Percentiles rank a stretch among this genome's conserved stretches.
Evolutionary conservation across 2,797 vertebrate genomes (phyloP).

Genomic region (Clarias laeviceps): DNA sequence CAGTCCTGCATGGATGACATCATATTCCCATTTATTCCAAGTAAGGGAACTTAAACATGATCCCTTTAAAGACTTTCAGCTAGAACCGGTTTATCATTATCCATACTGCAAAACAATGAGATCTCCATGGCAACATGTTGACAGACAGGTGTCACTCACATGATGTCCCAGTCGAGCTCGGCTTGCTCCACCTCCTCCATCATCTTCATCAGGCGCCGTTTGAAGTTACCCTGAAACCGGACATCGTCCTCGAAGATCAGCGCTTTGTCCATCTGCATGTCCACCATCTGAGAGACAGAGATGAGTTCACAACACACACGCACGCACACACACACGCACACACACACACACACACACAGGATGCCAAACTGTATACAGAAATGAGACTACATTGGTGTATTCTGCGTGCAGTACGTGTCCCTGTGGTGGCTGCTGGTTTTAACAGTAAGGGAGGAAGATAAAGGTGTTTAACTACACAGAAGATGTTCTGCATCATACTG

Average conservation of each 20-base stretch:
- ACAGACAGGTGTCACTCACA: constrained; percentile 74
- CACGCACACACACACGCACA: constrained; percentile 5
- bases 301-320: neutral
- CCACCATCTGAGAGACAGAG: constrained; percentile 76
- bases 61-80: neutral
- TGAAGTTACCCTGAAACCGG: constrained; percentile 91
- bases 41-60: too few species aligned
- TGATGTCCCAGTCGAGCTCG: constrained; percentile 89
- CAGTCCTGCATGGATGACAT: neutral
- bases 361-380: neutral
- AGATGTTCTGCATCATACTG: too few species aligned
- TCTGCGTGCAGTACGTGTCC: too few species aligned
- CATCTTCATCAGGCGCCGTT: constrained; percentile 75
- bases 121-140: constrained; percentile 28
- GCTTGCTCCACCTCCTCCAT: constrained; percentile 83
- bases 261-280: constrained; percentile 78
- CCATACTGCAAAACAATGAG: neutral
- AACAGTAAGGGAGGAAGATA: too few species aligned
- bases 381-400: neutral
- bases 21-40: neutral
- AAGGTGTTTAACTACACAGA: too few species aligned
- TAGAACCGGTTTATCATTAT: neutral
- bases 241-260: constrained; percentile 91
- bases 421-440: too few species aligned
- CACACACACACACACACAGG: neutral